A percentile compares a stretch with the other conserved stretches of the same genome.
Evolutionary conservation across 1,140 invertebrate species (phyloP).

Genomic region (Cotesia typhae): DNA sequence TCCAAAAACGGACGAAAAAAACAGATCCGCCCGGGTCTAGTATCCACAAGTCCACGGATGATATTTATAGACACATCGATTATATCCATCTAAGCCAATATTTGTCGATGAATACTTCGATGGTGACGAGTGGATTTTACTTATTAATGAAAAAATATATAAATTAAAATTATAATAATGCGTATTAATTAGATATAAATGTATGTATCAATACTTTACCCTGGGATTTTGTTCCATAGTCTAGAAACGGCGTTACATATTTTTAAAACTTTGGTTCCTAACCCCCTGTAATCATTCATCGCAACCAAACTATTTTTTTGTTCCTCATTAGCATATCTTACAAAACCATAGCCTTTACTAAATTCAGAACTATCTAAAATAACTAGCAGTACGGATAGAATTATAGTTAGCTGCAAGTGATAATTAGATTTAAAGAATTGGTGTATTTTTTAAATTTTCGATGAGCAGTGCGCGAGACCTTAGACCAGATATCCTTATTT

Average conservation of each 20-base stretch:
- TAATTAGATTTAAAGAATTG: not conserved
- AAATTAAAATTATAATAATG: constrained; percentile 22
- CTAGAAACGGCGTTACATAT: constrained; percentile 92
- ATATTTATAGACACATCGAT: constrained; percentile 64
- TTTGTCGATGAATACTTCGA: constrained; percentile 59
- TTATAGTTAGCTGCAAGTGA: constrained; percentile 90
- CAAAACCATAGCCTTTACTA: too few relatives aligned
- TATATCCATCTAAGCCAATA: constrained; percentile 60
- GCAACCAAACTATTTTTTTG: too few relatives aligned
- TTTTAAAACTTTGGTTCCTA: constrained; percentile 86
- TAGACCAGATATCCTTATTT: constrained; percentile 55
- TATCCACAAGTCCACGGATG: constrained; percentile 45
- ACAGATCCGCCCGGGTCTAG: too few relatives aligned
- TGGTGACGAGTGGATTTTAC: constrained; percentile 56
- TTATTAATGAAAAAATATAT: constrained; percentile 43
- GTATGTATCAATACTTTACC: constrained; percentile 42
- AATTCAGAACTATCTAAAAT: too few relatives aligned
- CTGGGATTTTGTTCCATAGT: constrained; percentile 66
- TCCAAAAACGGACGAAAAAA: too few relatives aligned
- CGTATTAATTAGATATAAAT: too few relatives aligned
- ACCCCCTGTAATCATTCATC: too few relatives aligned
- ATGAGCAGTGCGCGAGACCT: constrained; percentile 50
- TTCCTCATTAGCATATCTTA: too few relatives aligned
- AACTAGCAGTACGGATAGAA: too few relatives aligned
- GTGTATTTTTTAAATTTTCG: not conserved